Conservation (phyloP, 2,888 invertebrate genomes). For the Aquatica leii region DNA sequence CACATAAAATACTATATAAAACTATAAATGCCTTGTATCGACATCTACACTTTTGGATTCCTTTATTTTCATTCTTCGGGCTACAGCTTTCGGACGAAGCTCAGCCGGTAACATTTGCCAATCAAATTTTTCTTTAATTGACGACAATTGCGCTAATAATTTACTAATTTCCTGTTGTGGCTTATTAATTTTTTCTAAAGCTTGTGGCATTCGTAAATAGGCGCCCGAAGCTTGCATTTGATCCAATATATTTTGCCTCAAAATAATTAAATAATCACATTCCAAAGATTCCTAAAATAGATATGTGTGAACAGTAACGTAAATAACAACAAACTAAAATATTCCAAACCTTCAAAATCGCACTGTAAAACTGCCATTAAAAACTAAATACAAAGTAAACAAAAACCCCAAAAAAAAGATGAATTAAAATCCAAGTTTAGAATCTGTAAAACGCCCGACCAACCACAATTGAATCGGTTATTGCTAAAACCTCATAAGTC, state of each 20-base stretch:
- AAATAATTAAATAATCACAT: slow-evolving; percentile 73
- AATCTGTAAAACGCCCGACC: no score
- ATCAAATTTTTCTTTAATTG: slow-evolving; percentile 61
- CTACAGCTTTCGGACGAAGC: slow-evolving; percentile 64
- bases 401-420: no score
- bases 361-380: no score
- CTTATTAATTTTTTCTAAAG: slow-evolving; percentile 58
- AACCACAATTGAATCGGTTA: no score
- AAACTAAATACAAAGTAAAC: no score
- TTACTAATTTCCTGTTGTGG: slow-evolving; percentile 69
- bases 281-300: slow-evolving; percentile 57
- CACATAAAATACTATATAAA: background rate
- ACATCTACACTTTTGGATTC: slow-evolving; percentile 48
- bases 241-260: slow-evolving; percentile 77
- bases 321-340: no score
- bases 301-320: no score
- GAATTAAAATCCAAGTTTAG: no score
- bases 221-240: slow-evolving; percentile 74
- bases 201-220: slow-evolving; percentile 63
- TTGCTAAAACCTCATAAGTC: no score
- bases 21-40: slow-evolving; percentile 44
- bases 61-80: slow-evolving; percentile 50
- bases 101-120: slow-evolving; percentile 73
- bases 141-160: slow-evolving; percentile 62
- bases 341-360: no score